These are phyloP conservation scores for Xestia sexstrigata DNA, from an alignment of 2,888 invertebrate genomes.

Conservation along the genomic window DNA sequence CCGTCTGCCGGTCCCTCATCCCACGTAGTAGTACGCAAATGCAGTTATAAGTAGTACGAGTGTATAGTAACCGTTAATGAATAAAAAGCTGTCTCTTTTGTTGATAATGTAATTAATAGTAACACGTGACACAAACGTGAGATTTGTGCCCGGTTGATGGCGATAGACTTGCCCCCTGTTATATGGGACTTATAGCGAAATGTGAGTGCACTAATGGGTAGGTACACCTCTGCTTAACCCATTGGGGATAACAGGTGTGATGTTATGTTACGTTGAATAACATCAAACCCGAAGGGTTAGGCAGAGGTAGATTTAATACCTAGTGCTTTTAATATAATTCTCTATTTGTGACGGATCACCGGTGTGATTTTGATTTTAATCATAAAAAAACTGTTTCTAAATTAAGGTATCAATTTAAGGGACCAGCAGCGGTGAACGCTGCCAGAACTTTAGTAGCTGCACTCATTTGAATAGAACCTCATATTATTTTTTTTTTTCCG, in stretches of 20 bases:
- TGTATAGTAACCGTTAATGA: neutral
- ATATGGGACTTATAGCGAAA: too few relatives aligned
- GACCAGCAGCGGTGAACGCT: neutral
- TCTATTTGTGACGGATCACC: neutral
- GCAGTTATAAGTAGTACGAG: slow-evolving; percentile 11
- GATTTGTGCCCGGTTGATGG: too few relatives aligned
- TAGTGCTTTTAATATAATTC: neutral
- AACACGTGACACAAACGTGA: neutral
- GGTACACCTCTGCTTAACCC: too few relatives aligned
- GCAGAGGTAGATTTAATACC: neutral
- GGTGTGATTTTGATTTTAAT: neutral
- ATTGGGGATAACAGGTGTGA: too few relatives aligned
- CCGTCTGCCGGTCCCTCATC: slow-evolving; percentile 9
- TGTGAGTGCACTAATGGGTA: too few relatives aligned
- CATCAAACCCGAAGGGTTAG: neutral
- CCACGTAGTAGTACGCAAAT: slow-evolving; percentile 17
- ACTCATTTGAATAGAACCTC: neutral
- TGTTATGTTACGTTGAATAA: neutral
- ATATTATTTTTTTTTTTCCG: too few relatives aligned
- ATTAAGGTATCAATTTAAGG: neutral
- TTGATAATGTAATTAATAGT: neutral
- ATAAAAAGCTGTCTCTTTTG: neutral
- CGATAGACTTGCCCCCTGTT: too few relatives aligned
- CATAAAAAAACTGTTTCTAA: neutral
- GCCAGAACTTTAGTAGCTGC: neutral